Evolutionary conservation across 23 tunicate species (phyloP), one percentile per base, ranked within the genome.

Genomic region (Ciona savignyi): DNA sequence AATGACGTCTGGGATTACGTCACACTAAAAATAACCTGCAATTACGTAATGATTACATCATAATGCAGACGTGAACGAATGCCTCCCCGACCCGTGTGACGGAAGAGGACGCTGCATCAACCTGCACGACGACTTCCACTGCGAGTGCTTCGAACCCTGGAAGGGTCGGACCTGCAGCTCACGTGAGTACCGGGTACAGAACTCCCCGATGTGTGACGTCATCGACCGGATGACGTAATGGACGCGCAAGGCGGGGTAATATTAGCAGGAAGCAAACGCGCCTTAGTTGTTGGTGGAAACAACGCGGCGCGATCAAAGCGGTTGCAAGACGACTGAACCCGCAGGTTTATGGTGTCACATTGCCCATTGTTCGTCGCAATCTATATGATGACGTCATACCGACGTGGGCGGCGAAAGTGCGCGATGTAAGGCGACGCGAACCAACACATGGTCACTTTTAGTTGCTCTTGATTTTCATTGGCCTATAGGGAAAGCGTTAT

Each of bases 81-180:
- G 96, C 67, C 49, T 3, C 26, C 80, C 84, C 2, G 87, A 81
- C 62, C 96, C 96, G 9, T 88, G 96, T 62, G 87, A 78, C 31
- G 87, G 96, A 9, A 69, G 84, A 0, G 96, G 96, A 22, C 33
- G 68, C 20, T 88, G 96, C 62, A 61, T 81, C 11, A 86, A 88
- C 71, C 33, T 67, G 30, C 67, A 22, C 0, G 84, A 63, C 70
- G 96, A 78, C 29, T 88, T 88, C 60, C 27, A 80, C 22, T 88
- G 96, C 49, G 35, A 73, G 60, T 88, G 96, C 32, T 29, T 56
- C 4, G 60, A 22, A 0, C 81, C 81, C 15, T 88, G 96, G 96
- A 88, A 81, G 63, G 96, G 96, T 62, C 81, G 78, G 71, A 88
- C 87, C 4, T 88, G 96, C 61, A 78, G 70, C 42, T 88, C 96